A percentile compares a stretch with the other conserved stretches of the same genome.
Conservation (phyloP, 2,888 invertebrate genomes). For the Apotomis betuletana region DNA sequence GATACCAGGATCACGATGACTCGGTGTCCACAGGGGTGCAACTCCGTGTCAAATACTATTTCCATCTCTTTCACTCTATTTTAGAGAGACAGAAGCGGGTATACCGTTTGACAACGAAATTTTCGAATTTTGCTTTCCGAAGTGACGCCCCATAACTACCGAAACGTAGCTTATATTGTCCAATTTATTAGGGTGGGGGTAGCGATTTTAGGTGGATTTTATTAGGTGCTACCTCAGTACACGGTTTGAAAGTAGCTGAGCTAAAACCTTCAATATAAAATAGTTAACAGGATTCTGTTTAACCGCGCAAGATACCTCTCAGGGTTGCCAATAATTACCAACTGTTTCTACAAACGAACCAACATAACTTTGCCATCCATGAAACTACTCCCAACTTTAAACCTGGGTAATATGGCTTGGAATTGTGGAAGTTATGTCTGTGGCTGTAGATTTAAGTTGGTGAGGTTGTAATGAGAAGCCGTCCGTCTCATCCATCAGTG, state of each 20-base stretch:
- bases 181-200: too few relatives aligned
- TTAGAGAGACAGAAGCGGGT: too few relatives aligned
- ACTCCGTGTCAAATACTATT: too few relatives aligned
- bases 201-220: too few relatives aligned
- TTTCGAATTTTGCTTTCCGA: too few relatives aligned
- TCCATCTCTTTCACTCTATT: too few relatives aligned
- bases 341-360: constrained; percentile 46
- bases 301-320: constrained; percentile 46
- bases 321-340: constrained; percentile 54
- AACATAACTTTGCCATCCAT: constrained; percentile 47
- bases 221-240: too few relatives aligned
- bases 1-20: too few relatives aligned
- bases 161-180: too few relatives aligned
- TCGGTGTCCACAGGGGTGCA: too few relatives aligned
- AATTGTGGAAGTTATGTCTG: constrained; percentile 39
- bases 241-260: neutral
- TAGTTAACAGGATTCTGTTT: constrained; percentile 46
- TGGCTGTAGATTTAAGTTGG: constrained; percentile 37
- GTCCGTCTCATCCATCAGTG: constrained; percentile 63
- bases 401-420: constrained; percentile 42
- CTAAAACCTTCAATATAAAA: constrained; percentile 24
- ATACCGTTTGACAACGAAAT: too few relatives aligned
- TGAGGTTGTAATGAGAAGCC: constrained; percentile 51
- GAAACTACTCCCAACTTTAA: neutral
- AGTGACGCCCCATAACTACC: too few relatives aligned